A percentile compares a stretch with the other conserved stretches of the same genome.
phyloP scores from a whole-genome alignment of 2,113 vertebrate species.

The Melospiza georgiana region DNA sequence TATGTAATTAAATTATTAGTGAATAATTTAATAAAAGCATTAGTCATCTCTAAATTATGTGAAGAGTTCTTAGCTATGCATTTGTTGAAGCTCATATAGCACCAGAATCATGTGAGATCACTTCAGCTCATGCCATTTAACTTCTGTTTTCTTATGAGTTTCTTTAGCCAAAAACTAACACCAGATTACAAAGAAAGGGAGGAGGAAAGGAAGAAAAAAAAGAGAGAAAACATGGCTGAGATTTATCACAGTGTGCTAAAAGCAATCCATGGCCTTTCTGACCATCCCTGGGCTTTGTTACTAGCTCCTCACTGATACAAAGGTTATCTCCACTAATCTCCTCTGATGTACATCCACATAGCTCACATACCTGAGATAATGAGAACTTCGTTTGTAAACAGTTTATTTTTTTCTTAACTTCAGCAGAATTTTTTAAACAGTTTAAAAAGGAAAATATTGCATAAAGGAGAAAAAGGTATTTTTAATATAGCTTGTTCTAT shows the following conservation, averaged over 20 bases:
- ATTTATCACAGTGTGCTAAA: background rate
- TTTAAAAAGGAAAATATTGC: background rate
- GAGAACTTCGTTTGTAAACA: slow-evolving; percentile 20
- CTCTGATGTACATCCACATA: slow-evolving; percentile 20
- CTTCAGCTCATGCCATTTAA: background rate
- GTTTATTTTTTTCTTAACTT: background rate
- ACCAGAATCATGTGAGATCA: background rate
- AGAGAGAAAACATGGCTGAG: background rate
- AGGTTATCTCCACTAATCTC: slow-evolving; percentile 49
- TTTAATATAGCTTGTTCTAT: background rate
- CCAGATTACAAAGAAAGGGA: background rate
- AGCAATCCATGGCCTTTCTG: background rate
- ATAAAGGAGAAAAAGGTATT: background rate
- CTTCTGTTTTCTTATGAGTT: background rate
- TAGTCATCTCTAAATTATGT: background rate
- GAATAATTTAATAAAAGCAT: background rate
- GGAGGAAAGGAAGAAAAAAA: background rate
- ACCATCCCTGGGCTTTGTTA: slow-evolving; percentile 11
- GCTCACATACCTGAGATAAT: slow-evolving; percentile 55
- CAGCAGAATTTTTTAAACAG: background rate
- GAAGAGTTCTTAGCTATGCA: background rate
- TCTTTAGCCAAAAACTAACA: background rate
- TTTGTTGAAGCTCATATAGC: background rate
- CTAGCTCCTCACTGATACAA: background rate
- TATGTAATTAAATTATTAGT: background rate